Evolutionary conservation across 2,888 invertebrate genomes (phyloP), one percentile per base, ranked within the genome.

Genomic region (Tachina grossa): DNA sequence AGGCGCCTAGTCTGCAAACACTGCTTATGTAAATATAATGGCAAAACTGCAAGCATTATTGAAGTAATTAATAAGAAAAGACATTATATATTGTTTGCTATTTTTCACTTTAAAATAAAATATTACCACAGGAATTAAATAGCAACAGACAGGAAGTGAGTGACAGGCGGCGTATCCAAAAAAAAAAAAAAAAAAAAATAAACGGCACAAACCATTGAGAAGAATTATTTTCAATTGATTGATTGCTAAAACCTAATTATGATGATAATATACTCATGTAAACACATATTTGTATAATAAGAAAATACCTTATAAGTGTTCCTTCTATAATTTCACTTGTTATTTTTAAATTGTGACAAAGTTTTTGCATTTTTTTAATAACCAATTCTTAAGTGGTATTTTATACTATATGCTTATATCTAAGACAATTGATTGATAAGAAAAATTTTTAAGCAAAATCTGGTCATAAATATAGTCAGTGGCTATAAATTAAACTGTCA

Each of bases 371-470:
- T 5, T n/a, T 10, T 6, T 59, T 77, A 68, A 77, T 49, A 61
- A 47, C 6, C n/a, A 47, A 49, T 51, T 68, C 41, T 51, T 22
- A 69, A 78, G 68, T 78, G 51, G 41, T 61, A 19, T 47, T 57
- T 75, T 59, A 31, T 31, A 31, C 45, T 41, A 39, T 19, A 22
- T 49, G 1, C 22, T 19, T 43, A 11, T 45, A 43, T 43, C 31
- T 16, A 53, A 75, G 22, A 16, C 22, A 63, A 71, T 45, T 71
- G 71, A 79, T 63, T 63, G 71, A 80, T 72, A 80, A 80, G 19
- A 49, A 57, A 16, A 49, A 39, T 43, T 68, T 59, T 68, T 9
- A 41, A 59, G 39, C 31, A 55, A 57, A 47, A 57, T 19, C 1
- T 61, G 22, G 49, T 51, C 49, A 57, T 41, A 63, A 61, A 59